phyloP scores from a whole-genome alignment of 2,113 vertebrate genomes.

The Dicentrarchus labrax region DNA sequence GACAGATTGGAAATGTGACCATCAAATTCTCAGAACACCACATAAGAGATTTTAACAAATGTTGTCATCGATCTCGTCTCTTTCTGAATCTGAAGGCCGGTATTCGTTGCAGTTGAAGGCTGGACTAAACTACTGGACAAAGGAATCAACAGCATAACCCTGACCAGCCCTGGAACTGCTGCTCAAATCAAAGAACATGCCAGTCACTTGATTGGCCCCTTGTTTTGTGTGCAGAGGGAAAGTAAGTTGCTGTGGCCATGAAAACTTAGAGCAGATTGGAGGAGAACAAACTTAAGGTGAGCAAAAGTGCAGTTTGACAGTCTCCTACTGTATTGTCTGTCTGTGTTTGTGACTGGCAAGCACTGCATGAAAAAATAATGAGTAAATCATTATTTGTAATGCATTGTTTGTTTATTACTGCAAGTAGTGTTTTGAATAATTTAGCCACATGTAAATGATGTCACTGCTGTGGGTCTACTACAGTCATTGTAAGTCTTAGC shows the following conservation, averaged over 20 bases:
- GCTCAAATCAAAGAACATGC: neutral
- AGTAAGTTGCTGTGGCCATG: neutral
- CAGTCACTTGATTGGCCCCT: neutral
- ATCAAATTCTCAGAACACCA: neutral
- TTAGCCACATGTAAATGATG: neutral
- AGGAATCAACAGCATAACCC: neutral
- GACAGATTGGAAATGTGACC: neutral
- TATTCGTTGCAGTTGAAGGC: neutral
- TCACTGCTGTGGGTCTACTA: neutral
- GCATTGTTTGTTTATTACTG: neutral
- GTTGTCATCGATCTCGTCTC: neutral
- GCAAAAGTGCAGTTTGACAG: neutral
- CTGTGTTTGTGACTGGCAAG: neutral
- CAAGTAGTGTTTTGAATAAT: neutral
- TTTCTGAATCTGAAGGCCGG: slow-evolving; percentile 1
- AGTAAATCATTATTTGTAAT: neutral
- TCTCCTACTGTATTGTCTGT: neutral
- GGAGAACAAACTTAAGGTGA: slow-evolving; percentile 5
- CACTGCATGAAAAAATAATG: neutral
- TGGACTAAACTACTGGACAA: neutral
- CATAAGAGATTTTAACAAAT: neutral
- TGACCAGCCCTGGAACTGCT: neutral
- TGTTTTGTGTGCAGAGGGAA: neutral
- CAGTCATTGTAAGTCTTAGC: neutral
- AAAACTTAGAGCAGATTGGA: neutral